Base-by-base conservation (phyloP, 30 jellyfish, hydroid and myxozoan genomes). In the Aurelia coerulea region DNA sequence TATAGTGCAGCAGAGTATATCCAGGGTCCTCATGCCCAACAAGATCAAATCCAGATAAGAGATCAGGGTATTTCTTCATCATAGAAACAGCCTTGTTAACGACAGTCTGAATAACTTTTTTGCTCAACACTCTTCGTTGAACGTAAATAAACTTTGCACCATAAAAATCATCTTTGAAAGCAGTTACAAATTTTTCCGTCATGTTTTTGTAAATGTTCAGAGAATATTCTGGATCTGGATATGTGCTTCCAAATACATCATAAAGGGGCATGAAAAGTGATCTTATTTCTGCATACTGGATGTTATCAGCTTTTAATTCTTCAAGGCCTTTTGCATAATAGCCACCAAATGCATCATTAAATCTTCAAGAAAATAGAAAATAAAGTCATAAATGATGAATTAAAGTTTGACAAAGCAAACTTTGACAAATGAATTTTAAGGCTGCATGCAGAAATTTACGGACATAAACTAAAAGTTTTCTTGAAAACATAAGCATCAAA, bases 1-100 rank as follows among this genome's bases (percentile, higher is more conserved):
- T 46, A 37, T 73, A 91, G 63, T 91, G 73, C 68, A 91, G 65
- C 62, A 91, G 78, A 15, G 98, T 13, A 34, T 85, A 56, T 15
- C 98, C 98, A 15, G 93, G 73, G 58, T 91, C 98, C 59, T 91
- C 98, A 76, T 91, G 96, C n/a, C 96, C 98, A 19, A 91, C 98
- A 76, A 91, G 84, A 65, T 91, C 98, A 74, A 84, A 91, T 14
- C 98, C 98, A 4, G 90, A 83, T 62, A 91, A 5, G 29, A 82
- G 31, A 1, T 77, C 84, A 19, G 96, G 94, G 76, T 84, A 91
- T 54, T 80, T 42, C 73, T 85, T 84, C 18, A 33, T 51, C 83
- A 91, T 15, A 15, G 29, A 62, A 7, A 78, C 63, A 60, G 90
- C 92, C 33, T 91, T 78, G 5, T 60, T 65, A 15, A 90, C 87